Evolutionary conservation across 1,140 invertebrate species (phyloP), one percentile per base, ranked within the genome.

Genomic region (Doryteuthis pealeii): DNA sequence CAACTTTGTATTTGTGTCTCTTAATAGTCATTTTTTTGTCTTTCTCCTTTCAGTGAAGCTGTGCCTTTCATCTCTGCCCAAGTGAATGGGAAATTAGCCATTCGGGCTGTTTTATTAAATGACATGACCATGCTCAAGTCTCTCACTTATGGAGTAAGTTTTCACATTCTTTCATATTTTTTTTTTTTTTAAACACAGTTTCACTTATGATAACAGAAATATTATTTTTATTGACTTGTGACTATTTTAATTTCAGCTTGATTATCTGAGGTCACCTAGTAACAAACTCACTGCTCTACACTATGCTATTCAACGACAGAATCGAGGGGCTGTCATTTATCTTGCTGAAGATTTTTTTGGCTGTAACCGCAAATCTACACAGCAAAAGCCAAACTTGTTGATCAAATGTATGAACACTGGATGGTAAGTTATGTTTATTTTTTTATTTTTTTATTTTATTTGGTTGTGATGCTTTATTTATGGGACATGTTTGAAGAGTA

Each of bases 41-140:
- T 70, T 79, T 72, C 30, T 68, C n/a, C 71, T 79, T 77, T 54
- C 35, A 86, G 84, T 43, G 79, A 84, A 28, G 79, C 83, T 58
- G 83, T 90, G 68, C 89, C 89, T 30, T 87, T 85, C 77, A 82
- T 90, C 28, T 90, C 89, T 8, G 81, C 84, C n/a, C 74, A 82
- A 22, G 84, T 86, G 28, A 83, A 90, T 70, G 85, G 84, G 10
- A 87, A 87, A 77, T 78, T 90, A 49, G 78, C 87, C 1, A 88
- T 90, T 74, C 79, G 89, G 71, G 89, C 89, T 68, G 84, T 89
- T 45, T 65, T 81, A 31, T 71, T 81, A 15, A 83, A 84, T 65
- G 87, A 89, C 78, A 68, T 82, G n/a, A 77, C 81, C 12, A 67
- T 82, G 26, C 73, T 90, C 10, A 81, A 88, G 54, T 77, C 77